These are phyloP conservation scores for Hypotaenidia okinawae DNA, from an alignment of 2,797 vertebrate genomes.

Conservation along the genomic window DNA sequence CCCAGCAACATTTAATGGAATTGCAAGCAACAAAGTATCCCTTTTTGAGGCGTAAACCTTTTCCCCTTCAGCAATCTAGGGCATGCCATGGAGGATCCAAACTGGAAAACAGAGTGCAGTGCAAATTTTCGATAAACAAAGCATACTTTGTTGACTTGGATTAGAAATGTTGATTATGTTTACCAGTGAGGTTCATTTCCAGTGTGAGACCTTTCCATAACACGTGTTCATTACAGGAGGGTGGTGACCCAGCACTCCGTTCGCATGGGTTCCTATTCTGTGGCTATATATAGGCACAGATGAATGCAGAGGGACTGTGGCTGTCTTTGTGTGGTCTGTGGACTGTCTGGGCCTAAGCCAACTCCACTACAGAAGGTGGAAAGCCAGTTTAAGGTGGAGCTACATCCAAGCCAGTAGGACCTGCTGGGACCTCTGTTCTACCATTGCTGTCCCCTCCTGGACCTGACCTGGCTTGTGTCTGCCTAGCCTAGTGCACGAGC, in stretches of 20 bases:
- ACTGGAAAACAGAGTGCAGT: not conserved
- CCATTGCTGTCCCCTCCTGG: not conserved
- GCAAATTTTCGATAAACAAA: not conserved
- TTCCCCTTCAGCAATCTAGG: not conserved
- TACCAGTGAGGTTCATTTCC: not conserved
- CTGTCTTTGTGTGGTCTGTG: not conserved
- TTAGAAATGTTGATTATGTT: not conserved
- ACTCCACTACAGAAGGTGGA: not conserved
- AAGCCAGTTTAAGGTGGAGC: not conserved
- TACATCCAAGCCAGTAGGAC: not conserved
- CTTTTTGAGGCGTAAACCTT: not conserved
- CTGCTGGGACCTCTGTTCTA: not conserved
- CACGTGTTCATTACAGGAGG: not conserved
- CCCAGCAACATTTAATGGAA: not conserved
- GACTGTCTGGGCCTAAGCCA: not conserved
- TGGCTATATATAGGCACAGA: not conserved
- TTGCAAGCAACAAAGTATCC: not conserved
- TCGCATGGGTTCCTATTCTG: not conserved
- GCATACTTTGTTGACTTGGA: not conserved
- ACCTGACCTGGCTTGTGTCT: not conserved
- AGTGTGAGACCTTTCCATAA: not conserved
- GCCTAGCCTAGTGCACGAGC: not conserved
- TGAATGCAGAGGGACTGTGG: fast-evolving
- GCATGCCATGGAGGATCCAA: not conserved
- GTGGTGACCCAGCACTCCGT: not conserved